Base-by-base conservation (phyloP, 2,113 vertebrate species). In the Hippocampus guttulatus region DNA sequence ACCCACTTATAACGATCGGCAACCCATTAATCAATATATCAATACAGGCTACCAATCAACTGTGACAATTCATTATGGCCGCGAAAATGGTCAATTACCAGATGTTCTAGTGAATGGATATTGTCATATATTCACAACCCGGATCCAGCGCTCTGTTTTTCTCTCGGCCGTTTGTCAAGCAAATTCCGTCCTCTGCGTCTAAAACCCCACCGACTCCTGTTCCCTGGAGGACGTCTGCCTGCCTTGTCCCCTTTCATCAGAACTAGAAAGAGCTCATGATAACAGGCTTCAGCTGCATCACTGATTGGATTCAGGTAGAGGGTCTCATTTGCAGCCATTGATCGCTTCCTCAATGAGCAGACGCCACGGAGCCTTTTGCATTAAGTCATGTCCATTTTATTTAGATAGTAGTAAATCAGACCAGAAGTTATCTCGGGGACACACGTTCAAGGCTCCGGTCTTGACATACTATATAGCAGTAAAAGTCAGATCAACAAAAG, bases 261-360 rank as follows among this genome's bases (percentile, higher is more conserved):
- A 9, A 71, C 66, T 73, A 69, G 71, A 77, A 73, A 61, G 67
- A 47, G 68, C 70, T 76, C 73, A 54, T 78, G 82, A 87, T 88
- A 83, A 87, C 78, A 72, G 78, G 74, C 81, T 81, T 70, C 43
- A 85, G 55, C 79, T 68, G 60, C 3, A 8, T 79, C 68, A 0
- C 72, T 87, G 85, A 90, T 88, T 88, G 57, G 78, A 88, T 88
- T 88, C 85, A 82, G 81, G 81, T 84, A 75, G 75, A 78, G 55
- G 57, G 71, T 66, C 81, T 88, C 77, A 82, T 87, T 88, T 84
- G 84, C 83, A 75, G 75, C 57, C 75, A 88, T 86, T 78, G 84
- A 90, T 86, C 68, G 68, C 63, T 71, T 78, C 84, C 82, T 76
- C 82, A 83, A 85, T 85, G 80, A 87, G 82, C 82, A 86, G 83